Percentiles rank a stretch among this genome's conserved stretches.
These are phyloP conservation scores for Budorcas taxicolor DNA, from an alignment of 2,113 vertebrate genomes.

Conservation along the genomic window DNA sequence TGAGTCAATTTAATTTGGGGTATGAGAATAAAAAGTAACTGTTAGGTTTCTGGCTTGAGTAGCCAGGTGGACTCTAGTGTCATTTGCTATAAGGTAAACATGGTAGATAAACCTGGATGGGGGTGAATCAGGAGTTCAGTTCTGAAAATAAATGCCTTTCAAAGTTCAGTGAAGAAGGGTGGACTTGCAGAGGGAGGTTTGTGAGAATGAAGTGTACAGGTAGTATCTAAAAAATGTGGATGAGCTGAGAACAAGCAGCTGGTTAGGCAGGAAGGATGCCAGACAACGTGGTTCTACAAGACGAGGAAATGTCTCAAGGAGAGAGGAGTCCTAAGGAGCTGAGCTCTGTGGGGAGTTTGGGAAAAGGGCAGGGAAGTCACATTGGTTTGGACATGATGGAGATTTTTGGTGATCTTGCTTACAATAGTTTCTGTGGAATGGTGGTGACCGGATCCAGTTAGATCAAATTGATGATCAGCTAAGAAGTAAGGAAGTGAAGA, in stretches of 20 bases:
- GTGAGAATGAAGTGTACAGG: neutral
- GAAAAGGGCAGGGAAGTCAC: neutral
- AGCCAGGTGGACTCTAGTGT: neutral
- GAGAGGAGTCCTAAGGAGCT: neutral
- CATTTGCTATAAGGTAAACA: neutral
- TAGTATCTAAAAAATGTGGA: neutral
- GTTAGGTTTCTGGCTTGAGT: neutral
- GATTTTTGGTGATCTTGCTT: neutral
- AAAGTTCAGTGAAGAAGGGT: neutral
- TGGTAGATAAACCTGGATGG: neutral
- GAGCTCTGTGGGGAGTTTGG: neutral
- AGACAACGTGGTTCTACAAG: neutral
- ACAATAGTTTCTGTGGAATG: neutral
- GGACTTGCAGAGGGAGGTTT: neutral
- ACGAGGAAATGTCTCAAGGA: neutral
- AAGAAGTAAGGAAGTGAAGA: neutral
- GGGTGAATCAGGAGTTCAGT: neutral
- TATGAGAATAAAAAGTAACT: neutral
- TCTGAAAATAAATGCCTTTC: neutral
- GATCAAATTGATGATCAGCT: neutral
- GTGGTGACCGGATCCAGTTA: neutral
- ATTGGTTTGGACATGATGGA: neutral
- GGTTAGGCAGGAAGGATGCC: neutral
- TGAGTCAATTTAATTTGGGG: neutral
- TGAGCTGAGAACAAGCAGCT: neutral